Evolutionary conservation across 2,797 vertebrate species (phyloP), one percentile per base, ranked within the genome.

Genomic region (Pipistrellus pipistrellus): DNA sequence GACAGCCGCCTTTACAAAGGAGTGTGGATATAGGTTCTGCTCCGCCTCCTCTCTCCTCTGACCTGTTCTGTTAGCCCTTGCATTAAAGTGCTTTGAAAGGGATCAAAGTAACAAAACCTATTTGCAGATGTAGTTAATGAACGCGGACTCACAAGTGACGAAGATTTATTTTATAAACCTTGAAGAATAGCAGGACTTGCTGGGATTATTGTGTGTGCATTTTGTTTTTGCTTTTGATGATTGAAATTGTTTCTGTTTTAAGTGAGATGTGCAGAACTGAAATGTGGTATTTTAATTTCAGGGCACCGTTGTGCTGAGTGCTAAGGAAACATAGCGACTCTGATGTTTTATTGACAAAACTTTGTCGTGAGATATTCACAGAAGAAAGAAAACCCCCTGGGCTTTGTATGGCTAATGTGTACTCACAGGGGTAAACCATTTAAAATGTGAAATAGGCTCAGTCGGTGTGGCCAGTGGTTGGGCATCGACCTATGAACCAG

Each of bases 211-310:
- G 25, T 94, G 64, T 97, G 78, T 96, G 35, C 53, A 95, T 91
- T 96, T 98, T 93, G 71, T 93, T 96, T 78, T 96, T 96, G 95
- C 92, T 90, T 97, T 96, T 96, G 93, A 81, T 96, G 88, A 82
- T 95, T 89, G 11, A 85, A 95, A 73, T 77, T 91, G 90, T 97
- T 96, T 95, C 94, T 81, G 89, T 96, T 96, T 97, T 86, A 85
- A 96, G 95, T 96, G 97, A 95, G 93, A 64, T 93, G 91, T 94
- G 96, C 88, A 97, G 96, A 97, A 95, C 91, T 75, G 76, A 95
- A 98, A 69, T 94, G 57, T 90, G 96, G 59, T 94, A 72, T 96
- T 95, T 97, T 97, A 96, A 95, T 93, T 95, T 94, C 87, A 77
- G 91, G 13, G 82, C 72, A 94, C 81, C 84, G 25, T 94, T 96